A percentile compares a stretch with the other conserved stretches of the same genome.
Evolutionary conservation across 35 echinoderm and acorn worm genomes (phyloP).

Genomic region (Lytechinus pictus): DNA sequence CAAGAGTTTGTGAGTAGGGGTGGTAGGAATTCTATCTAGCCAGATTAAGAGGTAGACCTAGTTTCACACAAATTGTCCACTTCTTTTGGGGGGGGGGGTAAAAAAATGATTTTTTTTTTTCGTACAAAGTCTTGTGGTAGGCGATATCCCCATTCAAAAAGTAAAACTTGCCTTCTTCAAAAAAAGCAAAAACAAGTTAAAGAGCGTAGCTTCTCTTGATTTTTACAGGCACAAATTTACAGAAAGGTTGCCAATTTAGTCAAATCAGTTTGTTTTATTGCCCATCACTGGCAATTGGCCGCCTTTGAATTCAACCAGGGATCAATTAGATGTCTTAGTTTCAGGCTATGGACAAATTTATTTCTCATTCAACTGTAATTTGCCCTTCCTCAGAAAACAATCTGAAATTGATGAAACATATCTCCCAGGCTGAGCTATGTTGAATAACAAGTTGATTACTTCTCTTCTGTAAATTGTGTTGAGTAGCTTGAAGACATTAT

Average conservation of each 20-base stretch:
- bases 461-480: not conserved
- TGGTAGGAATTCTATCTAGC: too few species aligned
- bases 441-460: constrained; percentile 14
- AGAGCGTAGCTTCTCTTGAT: not conserved
- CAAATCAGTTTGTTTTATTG: not conserved
- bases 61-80: too few species aligned
- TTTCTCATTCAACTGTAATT: not conserved
- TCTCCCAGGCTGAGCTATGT: not conserved
- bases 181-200: not conserved
- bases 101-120: too few species aligned
- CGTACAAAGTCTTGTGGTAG: too few species aligned
- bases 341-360: not conserved
- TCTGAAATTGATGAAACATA: not conserved
- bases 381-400: not conserved
- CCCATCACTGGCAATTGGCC: not conserved
- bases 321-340: not conserved
- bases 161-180: not conserved
- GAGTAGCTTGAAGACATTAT: not conserved
- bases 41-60: too few species aligned
- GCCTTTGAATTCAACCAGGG: not conserved
- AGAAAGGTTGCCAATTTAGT: not conserved
- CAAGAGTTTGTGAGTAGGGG: too few species aligned
- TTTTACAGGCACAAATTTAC: not conserved
- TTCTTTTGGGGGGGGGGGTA: too few species aligned
- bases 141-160: not conserved